Conservation (phyloP, 2,113 vertebrate species). For the Zosterops borbonicus region DNA sequence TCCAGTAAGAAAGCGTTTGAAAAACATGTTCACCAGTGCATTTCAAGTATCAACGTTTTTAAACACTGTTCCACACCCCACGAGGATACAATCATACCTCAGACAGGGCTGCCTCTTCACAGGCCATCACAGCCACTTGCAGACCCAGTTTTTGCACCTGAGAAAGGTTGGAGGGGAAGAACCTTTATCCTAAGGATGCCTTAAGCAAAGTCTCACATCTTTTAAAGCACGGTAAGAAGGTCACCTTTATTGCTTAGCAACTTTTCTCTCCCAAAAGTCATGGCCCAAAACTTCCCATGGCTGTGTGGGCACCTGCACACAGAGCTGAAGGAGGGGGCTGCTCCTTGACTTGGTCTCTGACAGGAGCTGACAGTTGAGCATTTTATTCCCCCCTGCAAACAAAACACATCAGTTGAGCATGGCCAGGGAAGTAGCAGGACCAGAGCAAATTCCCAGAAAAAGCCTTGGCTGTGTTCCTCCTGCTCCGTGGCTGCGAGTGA, state of each 20-base stretch:
- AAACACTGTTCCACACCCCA: neutral
- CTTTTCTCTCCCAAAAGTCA: neutral
- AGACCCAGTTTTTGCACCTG: neutral
- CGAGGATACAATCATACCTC: neutral
- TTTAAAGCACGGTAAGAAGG: neutral
- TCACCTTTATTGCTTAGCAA: neutral
- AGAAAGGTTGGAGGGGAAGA: neutral
- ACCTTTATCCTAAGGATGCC: neutral
- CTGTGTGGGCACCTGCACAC: neutral
- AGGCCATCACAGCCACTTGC: neutral
- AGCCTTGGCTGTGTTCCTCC: neutral
- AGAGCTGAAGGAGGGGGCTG: neutral
- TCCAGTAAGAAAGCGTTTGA: neutral
- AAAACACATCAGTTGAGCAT: neutral
- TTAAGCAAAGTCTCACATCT: neutral
- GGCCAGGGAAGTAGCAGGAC: neutral
- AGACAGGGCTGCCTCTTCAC: neutral
- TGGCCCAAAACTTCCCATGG: neutral
- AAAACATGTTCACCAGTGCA: neutral
- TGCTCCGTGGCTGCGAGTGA: neutral
- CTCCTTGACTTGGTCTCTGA: neutral
- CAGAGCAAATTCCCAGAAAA: slow-evolving; percentile 20
- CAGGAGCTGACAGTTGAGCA: neutral
- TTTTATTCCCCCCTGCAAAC: neutral
- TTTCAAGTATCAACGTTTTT: neutral